Evolutionary conservation across 2,888 invertebrate species (phyloP), one percentile per base, ranked within the genome.

Genomic region (Congeria kusceri): DNA sequence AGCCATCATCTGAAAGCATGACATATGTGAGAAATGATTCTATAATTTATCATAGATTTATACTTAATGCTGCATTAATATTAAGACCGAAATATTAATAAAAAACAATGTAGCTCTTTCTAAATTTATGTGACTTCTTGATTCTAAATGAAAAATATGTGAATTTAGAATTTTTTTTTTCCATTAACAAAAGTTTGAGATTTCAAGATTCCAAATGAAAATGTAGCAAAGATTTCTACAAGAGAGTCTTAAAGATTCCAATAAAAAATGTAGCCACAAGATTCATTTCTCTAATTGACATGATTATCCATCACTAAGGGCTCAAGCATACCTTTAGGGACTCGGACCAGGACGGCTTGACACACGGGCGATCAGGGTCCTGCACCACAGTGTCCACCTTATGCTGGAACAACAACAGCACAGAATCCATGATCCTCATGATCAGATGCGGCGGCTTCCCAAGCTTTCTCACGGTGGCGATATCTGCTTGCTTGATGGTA

Each of bases 361-460:
- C 56, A 83, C 90, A 90, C 9, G 88, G 88, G 75, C 88, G 85
- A 49, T 94, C 94, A 20, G 91, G 90, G 79, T 94, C 93, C 28
- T 77, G 66, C 32, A 77, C 77, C 9, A 92, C 89, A 2, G 91
- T 59, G 46, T 93, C 91, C 29, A 93, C 80, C 49, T 83, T 86
- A 62, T 89, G 82, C 75, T 92, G 93, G 89, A 93, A 93, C 58
- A 94, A 87, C 20, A 94, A 70, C 64, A 94, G 80, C 39, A 92
- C 93, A 86, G 90, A 90, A 84, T 94, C 94, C 93, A 94, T 93
- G 84, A 94, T 93, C 63, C 93, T 88, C 93, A 92, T 92, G 83
- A 94, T 94, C 63, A 94, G 89, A 87, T 94, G 93, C 9, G 94
- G 94, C 1, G 94, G 94, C 70, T 92, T 91, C 23, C 92, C 93